Base-by-base conservation (phyloP, 1,140 invertebrate genomes). In the Drosophila equinoxialis region DNA sequence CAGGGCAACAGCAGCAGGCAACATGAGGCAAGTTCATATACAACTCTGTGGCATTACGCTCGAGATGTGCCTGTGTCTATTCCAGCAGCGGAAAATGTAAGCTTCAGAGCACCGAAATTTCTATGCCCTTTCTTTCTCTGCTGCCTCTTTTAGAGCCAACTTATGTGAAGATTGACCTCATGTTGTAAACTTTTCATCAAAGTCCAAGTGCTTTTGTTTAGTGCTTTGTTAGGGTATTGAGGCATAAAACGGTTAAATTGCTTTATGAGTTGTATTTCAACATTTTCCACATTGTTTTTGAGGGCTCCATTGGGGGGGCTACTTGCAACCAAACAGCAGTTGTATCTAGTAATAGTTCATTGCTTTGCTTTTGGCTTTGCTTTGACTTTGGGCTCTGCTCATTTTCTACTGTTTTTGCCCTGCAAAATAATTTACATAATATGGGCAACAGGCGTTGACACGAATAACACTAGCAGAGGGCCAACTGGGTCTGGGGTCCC, bases 341-440 rank as follows among this genome's bases (percentile, higher is more conserved):
- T 3, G 45, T 8, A 17, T 2, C 17, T 23, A 45, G 48, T 57
- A 74, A 62, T 48, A 14, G 45, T 57, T 30, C 35, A 10, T 59
- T 11, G 35, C 20, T 55, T 55, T 55, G 20, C 23, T 30, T 55
- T 68, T 57, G 13, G 14, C 60, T 58, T 41, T 76, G 58, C 55
- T 55, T 61, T 54, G 35, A 6, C 64, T 39, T 71, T 26, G 23
- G 30, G 30, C 30, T 30, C 30, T 35, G 17, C 61, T 63, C 45
- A 51, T 51, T 51, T 51, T 51, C 45, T 51, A 51, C 37, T 51
- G 45, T 51, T 75, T 79, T 82, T 30, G 5, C 79, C 83, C 69
- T 71, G 83, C 79, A 71, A 86, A 51, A 86, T 87, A 87, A 86
- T 86, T 86, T 86, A 86, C 83, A 86, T 86, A 86, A 86, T 86